Percentiles rank a stretch among this genome's conserved stretches.
Evolutionary conservation across 2,797 vertebrate genomes (phyloP).

Genomic region (Smutsia gigantea): DNA sequence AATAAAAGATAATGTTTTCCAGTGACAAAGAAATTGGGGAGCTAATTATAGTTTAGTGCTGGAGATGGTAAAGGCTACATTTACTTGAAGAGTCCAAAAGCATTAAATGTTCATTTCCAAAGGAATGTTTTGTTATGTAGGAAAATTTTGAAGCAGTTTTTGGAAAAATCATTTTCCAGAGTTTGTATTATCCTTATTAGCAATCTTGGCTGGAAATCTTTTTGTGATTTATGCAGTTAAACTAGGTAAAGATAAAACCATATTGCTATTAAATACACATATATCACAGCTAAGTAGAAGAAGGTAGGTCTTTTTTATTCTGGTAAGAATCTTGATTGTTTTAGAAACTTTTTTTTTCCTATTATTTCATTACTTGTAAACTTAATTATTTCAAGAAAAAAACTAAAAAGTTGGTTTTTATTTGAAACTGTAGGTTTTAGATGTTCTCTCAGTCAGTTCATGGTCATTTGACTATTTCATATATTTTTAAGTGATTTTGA

Average conservation of each 20-base stretch:
- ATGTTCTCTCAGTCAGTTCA: constrained; percentile 77
- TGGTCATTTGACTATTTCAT: constrained; percentile 69
- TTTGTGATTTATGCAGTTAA: constrained; percentile 81
- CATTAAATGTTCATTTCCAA: constrained; percentile 82
- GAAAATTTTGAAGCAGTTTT: constrained; percentile 86
- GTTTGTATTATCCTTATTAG: constrained; percentile 84
- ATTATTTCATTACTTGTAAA: constrained; percentile 75
- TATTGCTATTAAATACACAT: constrained; percentile 66
- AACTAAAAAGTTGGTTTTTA: constrained; percentile 73
- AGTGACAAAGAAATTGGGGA: constrained; percentile 73
- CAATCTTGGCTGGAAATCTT: constrained; percentile 77
- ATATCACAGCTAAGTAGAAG: constrained; percentile 64
- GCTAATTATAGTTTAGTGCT: constrained; percentile 73
- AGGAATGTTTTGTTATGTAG: constrained; percentile 86
- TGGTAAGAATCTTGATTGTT: constrained; percentile 63
- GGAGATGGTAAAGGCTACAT: constrained; percentile 60
- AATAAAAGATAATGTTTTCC: constrained; percentile 81
- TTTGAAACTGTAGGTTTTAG: constrained; percentile 76
- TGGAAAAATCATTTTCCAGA: constrained; percentile 86
- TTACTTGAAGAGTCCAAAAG: constrained; percentile 77
- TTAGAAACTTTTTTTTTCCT: constrained; percentile 70
- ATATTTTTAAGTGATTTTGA: constrained; percentile 66
- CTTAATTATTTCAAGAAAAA: constrained; percentile 81
- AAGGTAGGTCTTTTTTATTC: constrained; percentile 68
- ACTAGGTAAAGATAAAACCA: constrained; percentile 74